phyloP scores from a whole-genome alignment of 2,113 vertebrate species.

The Leptobrachium leishanense region DNA sequence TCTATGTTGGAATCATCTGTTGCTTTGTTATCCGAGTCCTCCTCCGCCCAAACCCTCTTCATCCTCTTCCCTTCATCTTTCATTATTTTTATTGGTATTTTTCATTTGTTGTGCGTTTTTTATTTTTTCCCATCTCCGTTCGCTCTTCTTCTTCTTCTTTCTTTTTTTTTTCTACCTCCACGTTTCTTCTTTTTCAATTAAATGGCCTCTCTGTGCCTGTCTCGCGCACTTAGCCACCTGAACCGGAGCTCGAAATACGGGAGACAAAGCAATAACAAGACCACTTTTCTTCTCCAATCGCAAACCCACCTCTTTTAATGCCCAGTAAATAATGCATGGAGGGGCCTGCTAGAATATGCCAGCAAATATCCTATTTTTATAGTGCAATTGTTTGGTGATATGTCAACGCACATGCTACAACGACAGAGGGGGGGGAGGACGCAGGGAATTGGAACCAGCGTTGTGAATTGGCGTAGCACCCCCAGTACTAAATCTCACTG shows the following conservation, averaged over 20 bases:
- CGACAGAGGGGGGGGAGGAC: neutral
- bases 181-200: slow-evolving; percentile 2
- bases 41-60: neutral
- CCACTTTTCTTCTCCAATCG: slow-evolving; percentile 17
- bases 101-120: neutral
- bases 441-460: neutral
- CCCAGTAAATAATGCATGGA: slow-evolving; percentile 44
- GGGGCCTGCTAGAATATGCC: slow-evolving; percentile 12
- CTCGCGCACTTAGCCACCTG: slow-evolving; percentile 46
- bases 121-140: neutral
- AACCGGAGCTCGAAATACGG: slow-evolving; percentile 26
- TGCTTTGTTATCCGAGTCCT: neutral
- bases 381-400: slow-evolving; percentile 8
- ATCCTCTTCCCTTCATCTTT: slow-evolving; percentile 12
- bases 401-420: slow-evolving; percentile 10
- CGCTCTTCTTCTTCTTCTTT: slow-evolving; percentile 1
- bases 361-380: slow-evolving; percentile 22
- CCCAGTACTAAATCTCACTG: slow-evolving; percentile 10
- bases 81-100: neutral
- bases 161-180: neutral
- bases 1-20: neutral
- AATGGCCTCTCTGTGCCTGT: slow-evolving; percentile 32
- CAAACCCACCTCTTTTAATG: slow-evolving; percentile 25
- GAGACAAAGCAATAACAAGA: slow-evolving; percentile 19
- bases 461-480: slow-evolving; percentile 19